A percentile compares a stretch with the other conserved stretches of the same genome.
phyloP scores from a whole-genome alignment of 53 echinoderm and acorn worm genomes.

The Astropecten irregularis region DNA sequence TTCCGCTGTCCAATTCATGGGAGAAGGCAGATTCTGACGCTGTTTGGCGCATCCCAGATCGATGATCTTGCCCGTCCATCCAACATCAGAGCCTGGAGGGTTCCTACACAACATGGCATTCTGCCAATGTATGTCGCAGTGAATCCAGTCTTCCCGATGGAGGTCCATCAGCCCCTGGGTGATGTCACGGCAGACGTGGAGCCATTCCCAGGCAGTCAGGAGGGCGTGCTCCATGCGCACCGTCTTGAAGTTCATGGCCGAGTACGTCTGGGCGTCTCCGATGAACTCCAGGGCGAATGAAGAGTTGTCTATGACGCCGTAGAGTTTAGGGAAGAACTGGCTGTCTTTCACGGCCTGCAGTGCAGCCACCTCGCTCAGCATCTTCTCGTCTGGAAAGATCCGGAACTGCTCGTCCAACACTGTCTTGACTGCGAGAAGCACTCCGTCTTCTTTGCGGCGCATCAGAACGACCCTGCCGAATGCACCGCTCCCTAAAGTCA shows the following conservation, averaged over 20 bases:
- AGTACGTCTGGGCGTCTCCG: not conserved
- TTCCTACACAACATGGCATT: conserved; percentile 3
- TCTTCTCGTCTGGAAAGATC: not conserved
- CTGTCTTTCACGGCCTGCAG: not conserved
- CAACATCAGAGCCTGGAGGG: conserved; percentile 5
- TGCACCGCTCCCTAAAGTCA: not conserved
- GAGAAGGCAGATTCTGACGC: not conserved
- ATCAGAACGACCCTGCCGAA: not conserved
- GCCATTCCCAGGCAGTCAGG: conserved; percentile 11
- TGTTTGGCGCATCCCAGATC: conserved; percentile 8
- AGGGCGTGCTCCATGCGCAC: not conserved
- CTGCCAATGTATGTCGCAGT: not conserved
- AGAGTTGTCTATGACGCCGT: conserved; percentile 5
- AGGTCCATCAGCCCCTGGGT: not conserved
- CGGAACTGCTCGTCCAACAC: not conserved
- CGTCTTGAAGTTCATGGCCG: not conserved
- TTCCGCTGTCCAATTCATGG: not conserved
- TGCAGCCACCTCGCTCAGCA: conserved; percentile 22
- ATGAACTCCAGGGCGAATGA: conserved; percentile 28
- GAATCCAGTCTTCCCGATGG: not conserved
- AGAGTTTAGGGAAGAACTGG: conserved; percentile 8
- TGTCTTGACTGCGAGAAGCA: conserved; percentile 11
- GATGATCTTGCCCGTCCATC: conserved; percentile 25
- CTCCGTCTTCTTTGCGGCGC: conserved; percentile 7
- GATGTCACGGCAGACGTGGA: conserved; percentile 35